Base-by-base conservation (phyloP, 2,888 invertebrate genomes). In the Sinopyrophorus schimmeli region DNA sequence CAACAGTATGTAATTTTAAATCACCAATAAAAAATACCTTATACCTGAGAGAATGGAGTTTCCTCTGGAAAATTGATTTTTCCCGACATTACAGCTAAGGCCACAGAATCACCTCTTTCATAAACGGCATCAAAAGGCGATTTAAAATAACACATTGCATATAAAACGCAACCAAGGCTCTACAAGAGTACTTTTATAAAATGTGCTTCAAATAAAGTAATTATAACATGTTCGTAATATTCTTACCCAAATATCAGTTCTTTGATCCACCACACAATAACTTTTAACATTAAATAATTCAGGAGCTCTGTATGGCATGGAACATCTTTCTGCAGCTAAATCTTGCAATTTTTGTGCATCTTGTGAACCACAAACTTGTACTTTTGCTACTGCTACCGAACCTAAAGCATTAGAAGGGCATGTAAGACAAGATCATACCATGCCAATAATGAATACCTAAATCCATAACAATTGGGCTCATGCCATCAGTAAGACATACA, bases 221-320 rank as follows among this genome's bases (percentile, higher is more conserved):
- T 20, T 20, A 20, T 6, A 30, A 16, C 16, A 30, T 9, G 3
- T 1, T 27, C 1, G 9, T 27, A 12, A 32, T 37, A 6, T 15
- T 58, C 68, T 66, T 74, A 87, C 87, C 92, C 92, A 93, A 65
- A 92, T 86, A 73, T 93, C 92, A 20, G 89, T 88, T 56, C 89
- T 75, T 71, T 92, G 89, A 68, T 91, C 90, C 42, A 93, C 81
- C 61, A 83, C 82, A 62, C 86, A 83, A 63, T 88, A 86, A 48
- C 85, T 84, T 71, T 91, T 87, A 5, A 92, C 89, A 60, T 85
- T 85, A 66, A 93, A 94, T 35, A 94, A 74, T 71, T 93, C 93
- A 1, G 93, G 93, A 1, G 92, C 89, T 60, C 90, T 76, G 67
- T 91, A 94, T 2, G 91, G 84, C 86, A 93, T 92, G 14, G 90